Percentiles rank a stretch among this genome's conserved stretches.
Evolutionary conservation across 2,797 vertebrate species (phyloP).

Genomic region (Eulemur rubriventer): DNA sequence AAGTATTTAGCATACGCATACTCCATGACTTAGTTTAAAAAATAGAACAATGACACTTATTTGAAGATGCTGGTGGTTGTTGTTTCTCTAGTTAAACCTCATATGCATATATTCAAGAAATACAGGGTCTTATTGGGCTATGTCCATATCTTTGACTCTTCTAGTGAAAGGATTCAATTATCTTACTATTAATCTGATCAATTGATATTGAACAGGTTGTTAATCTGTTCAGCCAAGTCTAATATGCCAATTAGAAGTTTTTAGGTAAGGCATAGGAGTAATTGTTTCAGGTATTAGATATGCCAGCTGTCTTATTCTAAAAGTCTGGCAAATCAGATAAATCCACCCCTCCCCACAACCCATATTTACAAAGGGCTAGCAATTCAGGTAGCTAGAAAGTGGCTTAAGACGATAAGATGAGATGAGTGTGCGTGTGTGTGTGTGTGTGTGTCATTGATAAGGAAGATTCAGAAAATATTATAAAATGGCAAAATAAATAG

Average conservation of each 20-base stretch:
- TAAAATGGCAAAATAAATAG: neutral
- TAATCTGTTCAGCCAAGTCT: neutral
- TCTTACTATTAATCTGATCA: slow-evolving; percentile 49
- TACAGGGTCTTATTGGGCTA: neutral
- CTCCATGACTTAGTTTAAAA: neutral
- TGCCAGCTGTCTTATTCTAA: neutral
- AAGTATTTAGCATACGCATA: neutral
- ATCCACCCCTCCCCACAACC: neutral
- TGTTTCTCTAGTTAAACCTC: neutral
- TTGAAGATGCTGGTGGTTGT: neutral
- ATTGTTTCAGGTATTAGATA: neutral
- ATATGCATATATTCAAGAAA: neutral
- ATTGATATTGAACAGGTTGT: neutral
- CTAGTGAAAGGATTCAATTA: slow-evolving; percentile 9
- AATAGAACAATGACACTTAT: neutral
- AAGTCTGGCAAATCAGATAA: slow-evolving; percentile 24
- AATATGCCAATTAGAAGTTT: neutral
- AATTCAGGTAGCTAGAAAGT: neutral
- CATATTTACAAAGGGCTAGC: neutral
- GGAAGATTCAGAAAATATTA: neutral
- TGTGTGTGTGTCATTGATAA: neutral
- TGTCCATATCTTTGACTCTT: neutral
- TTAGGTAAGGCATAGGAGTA: neutral
- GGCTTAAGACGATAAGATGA: neutral
- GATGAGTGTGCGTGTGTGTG: neutral